Conservation (phyloP, 2,113 vertebrate species). For the Neogale vison region DNA sequence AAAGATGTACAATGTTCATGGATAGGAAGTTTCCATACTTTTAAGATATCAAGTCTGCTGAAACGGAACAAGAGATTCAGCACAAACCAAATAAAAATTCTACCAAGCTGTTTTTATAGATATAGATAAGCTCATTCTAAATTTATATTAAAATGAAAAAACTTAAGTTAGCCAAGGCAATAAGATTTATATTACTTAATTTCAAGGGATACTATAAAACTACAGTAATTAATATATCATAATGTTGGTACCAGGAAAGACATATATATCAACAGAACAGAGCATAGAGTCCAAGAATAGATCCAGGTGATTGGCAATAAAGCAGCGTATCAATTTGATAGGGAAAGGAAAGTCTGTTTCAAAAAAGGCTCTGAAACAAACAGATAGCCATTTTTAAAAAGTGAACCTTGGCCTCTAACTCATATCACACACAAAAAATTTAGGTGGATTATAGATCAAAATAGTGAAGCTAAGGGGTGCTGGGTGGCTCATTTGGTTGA, state of each 20-base stretch:
- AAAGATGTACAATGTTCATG: constrained; percentile 32
- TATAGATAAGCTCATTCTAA: neutral
- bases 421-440: neutral
- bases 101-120: neutral
- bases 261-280: neutral
- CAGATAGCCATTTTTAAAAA: neutral
- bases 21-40: neutral
- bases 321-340: neutral
- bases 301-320: neutral
- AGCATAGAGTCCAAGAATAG: neutral
- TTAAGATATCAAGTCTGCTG: neutral
- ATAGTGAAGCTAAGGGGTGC: neutral
- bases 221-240: neutral
- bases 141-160: neutral
- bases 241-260: neutral
- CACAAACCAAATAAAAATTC: constrained; percentile 14
- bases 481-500: too few relatives aligned
- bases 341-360: neutral
- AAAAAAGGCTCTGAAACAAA: neutral
- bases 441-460: neutral
- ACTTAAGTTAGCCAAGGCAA: neutral
- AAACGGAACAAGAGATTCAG: neutral
- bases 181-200: neutral
- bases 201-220: neutral
- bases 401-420: neutral